Evolutionary conservation across 2,113 vertebrate species (phyloP).

Genomic region (Psittacara wagleri): DNA sequence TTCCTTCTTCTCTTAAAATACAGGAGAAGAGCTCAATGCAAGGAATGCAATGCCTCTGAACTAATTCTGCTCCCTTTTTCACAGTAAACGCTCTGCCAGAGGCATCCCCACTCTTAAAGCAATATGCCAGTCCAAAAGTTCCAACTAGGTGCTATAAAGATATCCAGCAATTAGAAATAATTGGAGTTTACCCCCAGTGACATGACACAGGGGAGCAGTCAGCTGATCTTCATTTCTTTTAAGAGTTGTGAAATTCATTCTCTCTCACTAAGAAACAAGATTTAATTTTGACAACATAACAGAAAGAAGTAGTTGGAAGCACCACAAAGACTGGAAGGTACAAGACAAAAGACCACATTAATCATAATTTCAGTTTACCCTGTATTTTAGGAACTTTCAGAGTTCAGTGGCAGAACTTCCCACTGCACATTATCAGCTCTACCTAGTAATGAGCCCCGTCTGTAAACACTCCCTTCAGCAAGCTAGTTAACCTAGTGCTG

Average conservation of each 20-base stretch:
- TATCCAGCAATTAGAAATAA: not conserved
- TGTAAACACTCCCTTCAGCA: not conserved
- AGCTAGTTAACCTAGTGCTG: not conserved
- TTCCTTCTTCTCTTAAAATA: not conserved
- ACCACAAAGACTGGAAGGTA: not conserved
- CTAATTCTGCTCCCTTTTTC: not conserved
- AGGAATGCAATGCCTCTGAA: not conserved
- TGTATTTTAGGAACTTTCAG: not conserved
- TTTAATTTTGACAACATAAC: not conserved
- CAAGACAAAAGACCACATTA: not conserved
- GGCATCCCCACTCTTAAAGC: not conserved
- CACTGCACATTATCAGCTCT: not conserved
- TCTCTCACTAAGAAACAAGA: not conserved
- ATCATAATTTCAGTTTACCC: not conserved
- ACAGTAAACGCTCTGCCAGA: not conserved
- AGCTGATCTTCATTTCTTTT: not conserved
- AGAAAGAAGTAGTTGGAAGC: not conserved
- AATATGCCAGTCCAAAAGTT: not conserved
- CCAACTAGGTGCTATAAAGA: not conserved
- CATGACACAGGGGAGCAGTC: not conserved
- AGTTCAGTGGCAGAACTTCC: not conserved
- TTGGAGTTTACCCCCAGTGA: not conserved
- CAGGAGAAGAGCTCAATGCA: not conserved
- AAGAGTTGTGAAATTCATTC: not conserved
- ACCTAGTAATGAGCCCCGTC: not conserved